Evolutionary conservation across 2,888 invertebrate genomes (phyloP), one percentile per base, ranked within the genome.

Genomic region (Alsophila aescularia): DNA sequence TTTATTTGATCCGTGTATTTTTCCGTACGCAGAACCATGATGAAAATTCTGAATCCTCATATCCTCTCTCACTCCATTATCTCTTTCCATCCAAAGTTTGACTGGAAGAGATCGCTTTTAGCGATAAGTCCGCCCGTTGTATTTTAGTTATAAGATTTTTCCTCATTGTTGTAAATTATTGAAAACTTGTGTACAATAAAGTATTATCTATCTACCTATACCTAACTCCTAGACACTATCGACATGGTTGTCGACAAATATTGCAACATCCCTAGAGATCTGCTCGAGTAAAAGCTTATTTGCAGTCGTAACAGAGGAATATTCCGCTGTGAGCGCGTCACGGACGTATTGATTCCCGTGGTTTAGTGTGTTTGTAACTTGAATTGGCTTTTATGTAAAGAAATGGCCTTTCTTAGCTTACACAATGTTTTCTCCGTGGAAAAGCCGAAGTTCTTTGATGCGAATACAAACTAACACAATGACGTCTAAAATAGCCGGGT

Each of bases 261-360:
- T 27, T 9, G 42, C 31, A 15, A 24, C 51, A 14, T 52, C 53
- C 37, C 58, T 56, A 56, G 51, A 55, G 52, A 31, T 43, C 37
- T 32, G 50, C 48, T 39, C 39, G 44, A 43, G 50, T 52, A 44
- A 50, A 47, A 48, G 50, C 53, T 53, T 54, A 54, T 50, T 58
- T 58, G 50, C 32, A 54, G 39, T 47, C 34, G 37, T 52, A 52
- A 52, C 45, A 15, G 52, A 14, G 52, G 42, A 50, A 53, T 50
- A 45, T 53, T 53, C 27, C 40, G 2, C 13, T 39, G 39, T 12
- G 34, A 32, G 47, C 41, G 41, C 41, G 37, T 27, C 39, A 18
- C 35, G 34, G 16, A 14, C 21, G 34, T 47, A 43, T 57, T 47
- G 48, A 48, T 57, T 52, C 14, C 31, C 14, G 24, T 36, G 18